A percentile compares a stretch with the other conserved stretches of the same genome.
phyloP scores from a whole-genome alignment of 1,140 invertebrate genomes.

The Plectus sambesii region DNA sequence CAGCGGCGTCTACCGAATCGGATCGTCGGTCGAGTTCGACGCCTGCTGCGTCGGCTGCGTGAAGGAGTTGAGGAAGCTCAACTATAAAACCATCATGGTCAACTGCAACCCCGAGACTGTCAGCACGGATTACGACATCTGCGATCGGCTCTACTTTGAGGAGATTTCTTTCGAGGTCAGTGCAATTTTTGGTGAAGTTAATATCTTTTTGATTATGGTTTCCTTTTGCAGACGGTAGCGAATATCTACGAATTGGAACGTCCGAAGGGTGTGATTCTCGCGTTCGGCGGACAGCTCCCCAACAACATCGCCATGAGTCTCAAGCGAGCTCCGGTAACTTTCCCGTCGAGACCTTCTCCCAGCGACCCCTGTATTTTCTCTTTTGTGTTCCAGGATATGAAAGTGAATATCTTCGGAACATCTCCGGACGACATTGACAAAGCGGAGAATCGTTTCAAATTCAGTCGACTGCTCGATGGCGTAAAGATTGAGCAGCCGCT shows the following conservation, averaged over 20 bases:
- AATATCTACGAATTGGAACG: conserved; percentile 89
- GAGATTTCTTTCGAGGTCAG: conserved; percentile 87
- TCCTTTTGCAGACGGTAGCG: conserved; percentile 67
- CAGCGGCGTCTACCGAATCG: conserved; percentile 92
- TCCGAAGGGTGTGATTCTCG: conserved; percentile 91
- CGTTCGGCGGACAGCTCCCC: conserved; percentile 94
- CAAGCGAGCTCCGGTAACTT: conserved; percentile 51
- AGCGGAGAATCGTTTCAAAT: conserved; percentile 97
- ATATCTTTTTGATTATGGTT: conserved; percentile 1
- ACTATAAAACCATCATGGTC: conserved; percentile 74
- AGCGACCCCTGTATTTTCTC: conserved; percentile 7
- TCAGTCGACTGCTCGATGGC: conserved; percentile 90
- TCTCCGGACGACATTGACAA: conserved; percentile 89
- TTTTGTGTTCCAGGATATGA: conserved; percentile 34
- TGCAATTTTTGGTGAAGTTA: conserved; percentile 36
- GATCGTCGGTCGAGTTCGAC: conserved; percentile 95
- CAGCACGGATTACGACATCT: conserved; percentile 97
- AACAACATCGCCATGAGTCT: conserved; percentile 99
- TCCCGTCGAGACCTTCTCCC: no score
- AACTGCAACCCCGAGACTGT: conserved; percentile 99
- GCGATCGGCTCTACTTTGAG: conserved; percentile 90
- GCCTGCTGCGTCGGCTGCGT: conserved; percentile 95
- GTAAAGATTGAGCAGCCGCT: conserved; percentile 84
- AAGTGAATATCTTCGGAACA: conserved; percentile 64
- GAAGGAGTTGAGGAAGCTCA: conserved; percentile 64